phyloP scores from a whole-genome alignment of 1,140 invertebrate genomes.

The Rhyzopertha dominica region DNA sequence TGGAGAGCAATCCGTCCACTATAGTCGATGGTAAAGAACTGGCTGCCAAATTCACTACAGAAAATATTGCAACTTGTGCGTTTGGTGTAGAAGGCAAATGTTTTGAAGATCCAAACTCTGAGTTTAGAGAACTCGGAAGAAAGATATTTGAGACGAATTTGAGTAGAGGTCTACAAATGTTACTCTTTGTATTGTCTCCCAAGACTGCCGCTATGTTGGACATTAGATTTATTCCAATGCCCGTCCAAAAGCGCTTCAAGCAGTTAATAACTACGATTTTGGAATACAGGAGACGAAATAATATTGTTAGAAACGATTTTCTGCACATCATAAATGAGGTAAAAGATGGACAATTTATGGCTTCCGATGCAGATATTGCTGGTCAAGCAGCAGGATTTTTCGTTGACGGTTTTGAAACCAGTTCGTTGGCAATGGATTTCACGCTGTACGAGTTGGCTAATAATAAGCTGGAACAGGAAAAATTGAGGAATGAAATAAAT shows the following conservation, averaged over 20 bases:
- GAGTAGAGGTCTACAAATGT: slow-evolving; percentile 14
- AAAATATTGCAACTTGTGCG: slow-evolving; percentile 49
- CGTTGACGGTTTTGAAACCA: slow-evolving; percentile 57
- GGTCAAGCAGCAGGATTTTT: slow-evolving; percentile 50
- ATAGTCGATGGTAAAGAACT: slow-evolving; percentile 41
- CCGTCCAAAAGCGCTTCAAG: slow-evolving; percentile 1
- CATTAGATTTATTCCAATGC: slow-evolving; percentile 35
- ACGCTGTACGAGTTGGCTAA: slow-evolving; percentile 55
- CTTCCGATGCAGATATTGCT: slow-evolving; percentile 54
- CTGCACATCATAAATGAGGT: slow-evolving; percentile 34
- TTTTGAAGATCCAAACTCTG: slow-evolving; percentile 44
- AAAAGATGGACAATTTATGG: slow-evolving; percentile 5
- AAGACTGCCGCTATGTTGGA: slow-evolving; percentile 16
- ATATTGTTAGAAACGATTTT: slow-evolving; percentile 41
- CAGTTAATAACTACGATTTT: slow-evolving; percentile 32
- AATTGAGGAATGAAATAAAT: slow-evolving; percentile 59
- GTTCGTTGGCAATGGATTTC: slow-evolving; percentile 21
- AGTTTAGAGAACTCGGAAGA: slow-evolving; percentile 44
- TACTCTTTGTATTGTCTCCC: slow-evolving; percentile 22
- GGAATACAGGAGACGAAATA: slow-evolving; percentile 38
- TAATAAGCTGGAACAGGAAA: slow-evolving; percentile 60
- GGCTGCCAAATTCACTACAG: slow-evolving; percentile 46
- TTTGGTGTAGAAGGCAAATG: slow-evolving; percentile 46
- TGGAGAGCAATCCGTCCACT: slow-evolving; percentile 5
- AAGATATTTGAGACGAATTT: slow-evolving; percentile 20